These are phyloP conservation scores for Trachelus stipa DNA, from an alignment of 2,888 invertebrate genomes.

Conservation along the genomic window DNA sequence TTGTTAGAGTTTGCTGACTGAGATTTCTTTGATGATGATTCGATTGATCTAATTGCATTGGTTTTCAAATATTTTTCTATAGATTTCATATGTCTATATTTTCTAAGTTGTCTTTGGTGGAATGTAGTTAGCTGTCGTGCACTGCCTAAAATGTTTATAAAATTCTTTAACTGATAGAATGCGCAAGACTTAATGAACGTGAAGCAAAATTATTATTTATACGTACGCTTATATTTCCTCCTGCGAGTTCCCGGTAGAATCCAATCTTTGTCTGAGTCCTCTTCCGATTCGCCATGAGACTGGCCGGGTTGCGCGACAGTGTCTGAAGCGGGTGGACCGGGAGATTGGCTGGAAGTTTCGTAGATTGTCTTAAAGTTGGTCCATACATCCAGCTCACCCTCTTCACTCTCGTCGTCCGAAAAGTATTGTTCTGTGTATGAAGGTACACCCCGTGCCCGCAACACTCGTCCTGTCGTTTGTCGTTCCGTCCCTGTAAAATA, in stretches of 20 bases:
- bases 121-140: neutral
- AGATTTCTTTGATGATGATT: neutral
- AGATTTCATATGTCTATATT: neutral
- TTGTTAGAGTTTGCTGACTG: neutral
- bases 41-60: neutral
- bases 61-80: neutral
- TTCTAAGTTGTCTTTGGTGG: neutral
- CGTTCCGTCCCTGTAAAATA: constrained; percentile 31
- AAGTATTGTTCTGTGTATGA: constrained; percentile 61
- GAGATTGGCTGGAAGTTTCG: constrained; percentile 46
- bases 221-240: constrained; percentile 59
- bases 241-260: constrained; percentile 60
- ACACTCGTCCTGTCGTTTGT: constrained; percentile 48
- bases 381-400: constrained; percentile 58
- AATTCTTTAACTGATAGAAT: neutral
- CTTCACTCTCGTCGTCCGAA: constrained; percentile 55
- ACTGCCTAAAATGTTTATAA: neutral
- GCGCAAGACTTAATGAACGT: neutral
- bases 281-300: constrained; percentile 41
- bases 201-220: constrained; percentile 35
- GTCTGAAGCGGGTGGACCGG: constrained; percentile 42
- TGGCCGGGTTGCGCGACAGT: constrained; percentile 41
- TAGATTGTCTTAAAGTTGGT: constrained; percentile 52
- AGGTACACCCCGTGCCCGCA: constrained; percentile 59
- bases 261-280: constrained; percentile 64